Conservation (phyloP, 2,888 invertebrate species). For the Zaprionus lineosus region DNA sequence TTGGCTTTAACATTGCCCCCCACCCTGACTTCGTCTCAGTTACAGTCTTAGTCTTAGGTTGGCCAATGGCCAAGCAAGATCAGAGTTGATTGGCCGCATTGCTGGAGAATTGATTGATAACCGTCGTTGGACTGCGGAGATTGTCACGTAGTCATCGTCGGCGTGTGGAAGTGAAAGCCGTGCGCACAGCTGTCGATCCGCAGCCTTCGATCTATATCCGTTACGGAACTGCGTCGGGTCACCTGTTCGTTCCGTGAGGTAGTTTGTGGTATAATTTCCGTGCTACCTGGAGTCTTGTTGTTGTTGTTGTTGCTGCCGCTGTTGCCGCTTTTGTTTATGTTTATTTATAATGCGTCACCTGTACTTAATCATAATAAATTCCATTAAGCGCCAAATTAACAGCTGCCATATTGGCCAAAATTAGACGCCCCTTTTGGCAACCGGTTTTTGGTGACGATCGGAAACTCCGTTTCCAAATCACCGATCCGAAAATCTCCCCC, state of each 20-base stretch:
- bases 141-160: neutral
- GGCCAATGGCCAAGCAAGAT: conserved; percentile 13
- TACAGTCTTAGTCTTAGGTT: conserved; percentile 6
- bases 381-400: conserved; percentile 35
- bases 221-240: conserved; percentile 43
- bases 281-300: conserved; percentile 5
- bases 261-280: conserved; percentile 40
- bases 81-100: neutral
- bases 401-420: conserved; percentile 34
- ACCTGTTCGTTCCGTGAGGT: conserved; percentile 30
- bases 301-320: neutral
- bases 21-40: too few relatives aligned
- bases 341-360: too few relatives aligned
- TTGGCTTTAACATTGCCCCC: too few relatives aligned
- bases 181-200: neutral
- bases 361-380: conserved; percentile 34
- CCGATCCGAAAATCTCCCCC: too few relatives aligned
- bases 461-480: too few relatives aligned
- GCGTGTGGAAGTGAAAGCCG: conserved; percentile 41
- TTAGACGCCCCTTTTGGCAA: conserved; percentile 31
- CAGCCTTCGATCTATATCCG: conserved; percentile 36
- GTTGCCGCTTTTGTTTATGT: too few relatives aligned
- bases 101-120: conserved; percentile 1
- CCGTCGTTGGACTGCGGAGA: neutral
- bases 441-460: conserved; percentile 18